Conservation (phyloP, 2,113 vertebrate genomes). For the Polypterus bichir region DNA sequence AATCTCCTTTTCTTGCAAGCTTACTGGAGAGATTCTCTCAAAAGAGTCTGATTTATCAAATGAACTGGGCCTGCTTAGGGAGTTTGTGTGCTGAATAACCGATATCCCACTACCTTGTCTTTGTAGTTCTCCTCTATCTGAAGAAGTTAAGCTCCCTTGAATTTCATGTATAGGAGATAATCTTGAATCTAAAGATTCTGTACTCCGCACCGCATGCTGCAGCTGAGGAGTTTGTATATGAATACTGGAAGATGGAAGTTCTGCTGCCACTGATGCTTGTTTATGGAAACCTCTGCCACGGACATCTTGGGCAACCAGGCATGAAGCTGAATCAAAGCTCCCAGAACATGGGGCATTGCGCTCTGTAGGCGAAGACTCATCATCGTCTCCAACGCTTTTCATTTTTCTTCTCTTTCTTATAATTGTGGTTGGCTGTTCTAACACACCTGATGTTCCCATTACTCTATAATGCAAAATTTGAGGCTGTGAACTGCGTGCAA, state of each 20-base stretch:
- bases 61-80: conserved; percentile 76
- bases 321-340: conserved; percentile 39
- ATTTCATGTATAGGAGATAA: conserved; percentile 53
- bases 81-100: conserved; percentile 94
- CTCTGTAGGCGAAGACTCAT: conserved; percentile 78
- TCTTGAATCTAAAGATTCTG: conserved; percentile 51
- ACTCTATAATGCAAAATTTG: conserved; percentile 61
- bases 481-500: conserved; percentile 44
- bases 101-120: conserved; percentile 85
- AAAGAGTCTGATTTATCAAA: conserved; percentile 75
- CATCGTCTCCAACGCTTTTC: conserved; percentile 94
- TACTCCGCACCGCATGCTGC: conserved; percentile 55
- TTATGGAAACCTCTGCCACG: conserved; percentile 39
- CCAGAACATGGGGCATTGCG: conserved; percentile 46
- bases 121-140: conserved; percentile 63
- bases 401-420: conserved; percentile 91
- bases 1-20: conserved; percentile 54
- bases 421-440: conserved; percentile 70
- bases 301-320: conserved; percentile 38
- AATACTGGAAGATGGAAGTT: conserved; percentile 42
- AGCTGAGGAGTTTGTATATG: conserved; percentile 55
- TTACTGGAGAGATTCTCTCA: conserved; percentile 59
- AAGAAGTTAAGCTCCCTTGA: conserved; percentile 39
- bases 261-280: conserved; percentile 29
- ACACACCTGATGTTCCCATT: conserved; percentile 42